Evolutionary conservation across 1,140 invertebrate genomes (phyloP).

Genomic region (Chelonus insularis): DNA sequence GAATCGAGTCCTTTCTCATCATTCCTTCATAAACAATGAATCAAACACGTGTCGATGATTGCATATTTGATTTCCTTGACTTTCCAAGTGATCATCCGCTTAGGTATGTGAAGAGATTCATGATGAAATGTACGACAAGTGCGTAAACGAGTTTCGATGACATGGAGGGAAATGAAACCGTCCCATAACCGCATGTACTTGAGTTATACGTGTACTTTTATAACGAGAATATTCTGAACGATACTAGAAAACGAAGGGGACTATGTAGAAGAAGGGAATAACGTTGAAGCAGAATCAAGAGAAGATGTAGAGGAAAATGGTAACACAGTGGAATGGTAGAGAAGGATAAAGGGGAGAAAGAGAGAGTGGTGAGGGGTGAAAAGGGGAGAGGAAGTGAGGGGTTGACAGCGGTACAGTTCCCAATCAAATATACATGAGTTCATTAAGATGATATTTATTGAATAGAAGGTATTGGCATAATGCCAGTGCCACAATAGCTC

Average conservation of each 20-base stretch:
- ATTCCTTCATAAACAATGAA: not conserved
- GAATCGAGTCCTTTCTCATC: not conserved
- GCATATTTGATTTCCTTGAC: conserved; percentile 9
- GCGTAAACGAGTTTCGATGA: conserved; percentile 27
- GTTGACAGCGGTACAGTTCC: conserved; percentile 32
- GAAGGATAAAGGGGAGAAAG: not conserved
- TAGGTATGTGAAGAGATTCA: conserved; percentile 11
- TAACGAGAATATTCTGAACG: conserved; percentile 16
- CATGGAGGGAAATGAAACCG: conserved; percentile 30
- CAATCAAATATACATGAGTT: conserved; percentile 52
- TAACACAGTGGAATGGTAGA: conserved; percentile 6
- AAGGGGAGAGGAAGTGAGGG: conserved; percentile 25
- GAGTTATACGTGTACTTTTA: conserved; percentile 22
- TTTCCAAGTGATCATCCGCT: not conserved
- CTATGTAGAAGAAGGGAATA: not conserved
- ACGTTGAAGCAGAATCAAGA: not conserved
- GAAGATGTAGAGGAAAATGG: not conserved
- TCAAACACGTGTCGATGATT: not conserved
- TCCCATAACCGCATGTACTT: conserved; percentile 16
- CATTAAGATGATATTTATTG: conserved; percentile 51
- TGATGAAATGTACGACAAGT: conserved; percentile 8
- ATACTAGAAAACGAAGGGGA: conserved; percentile 5
- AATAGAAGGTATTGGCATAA: conserved; percentile 47
- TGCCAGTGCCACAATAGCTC: conserved; percentile 43
- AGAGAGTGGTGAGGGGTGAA: conserved; percentile 2